These are phyloP conservation scores for Cossypha polioptera DNA, from an alignment of 2,797 vertebrate species.

Conservation along the genomic window DNA sequence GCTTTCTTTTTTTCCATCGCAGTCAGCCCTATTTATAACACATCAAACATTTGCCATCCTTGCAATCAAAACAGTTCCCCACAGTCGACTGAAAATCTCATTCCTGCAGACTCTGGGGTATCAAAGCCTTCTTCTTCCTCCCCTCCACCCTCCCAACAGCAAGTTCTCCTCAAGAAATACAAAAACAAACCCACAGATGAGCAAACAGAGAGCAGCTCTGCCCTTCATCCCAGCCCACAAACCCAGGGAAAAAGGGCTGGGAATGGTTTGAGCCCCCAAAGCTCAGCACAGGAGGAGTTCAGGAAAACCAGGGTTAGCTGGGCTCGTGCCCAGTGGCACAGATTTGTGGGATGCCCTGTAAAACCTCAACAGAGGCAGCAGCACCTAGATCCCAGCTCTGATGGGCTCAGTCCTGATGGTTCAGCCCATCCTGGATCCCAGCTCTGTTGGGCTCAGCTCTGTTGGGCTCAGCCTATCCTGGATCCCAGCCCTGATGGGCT, in stretches of 20 bases:
- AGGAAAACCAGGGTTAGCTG: neutral
- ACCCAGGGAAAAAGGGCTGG: neutral
- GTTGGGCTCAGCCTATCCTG: too few relatives aligned
- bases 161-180: neutral
- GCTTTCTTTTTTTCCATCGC: neutral
- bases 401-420: too few relatives aligned
- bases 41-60: neutral
- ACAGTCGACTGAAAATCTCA: neutral
- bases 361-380: neutral
- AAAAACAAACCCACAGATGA: neutral
- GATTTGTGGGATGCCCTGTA: neutral
- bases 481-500: too few relatives aligned
- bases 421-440: too few relatives aligned
- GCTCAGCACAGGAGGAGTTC: neutral
- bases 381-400: too few relatives aligned
- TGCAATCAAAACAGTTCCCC: neutral
- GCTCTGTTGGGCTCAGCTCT: too few relatives aligned
- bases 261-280: neutral
- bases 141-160: neutral
- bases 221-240: neutral
- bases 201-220: neutral
- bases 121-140: slow-evolving; percentile 30
- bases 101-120: neutral
- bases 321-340: neutral
- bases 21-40: slow-evolving; percentile 10